Base-by-base conservation (phyloP, 2,888 invertebrate species). In the Agrilus biguttatus region DNA sequence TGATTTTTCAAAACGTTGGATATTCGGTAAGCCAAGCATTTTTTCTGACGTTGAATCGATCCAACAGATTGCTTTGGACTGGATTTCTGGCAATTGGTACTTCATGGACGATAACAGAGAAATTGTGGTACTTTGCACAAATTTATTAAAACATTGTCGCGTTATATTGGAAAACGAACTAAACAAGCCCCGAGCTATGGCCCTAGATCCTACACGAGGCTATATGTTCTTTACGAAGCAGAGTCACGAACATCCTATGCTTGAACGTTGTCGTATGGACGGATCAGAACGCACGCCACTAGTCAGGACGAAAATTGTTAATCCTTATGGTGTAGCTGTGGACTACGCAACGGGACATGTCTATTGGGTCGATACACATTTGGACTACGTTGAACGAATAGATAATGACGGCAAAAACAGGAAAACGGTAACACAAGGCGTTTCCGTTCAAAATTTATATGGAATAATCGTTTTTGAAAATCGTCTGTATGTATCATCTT, bases 1-100 rank as follows among this genome's bases (percentile, higher is more conserved):
- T 56, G 71, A 83, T 63, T 68, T 84, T 55, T 64, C 70, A 40
- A 63, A 68, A 42, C 69, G 69, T 49, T 77, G 77, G 73, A 63
- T 65, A 43, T 62, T 80, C 56, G 74, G 75, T 40, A 56, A 72
- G 46, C 78, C 79, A 34, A 65, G 72, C 10, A 70, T 79, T 48
- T 78, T 82, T 58, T 71, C 79, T 7, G 74, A 75, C 52, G 65
- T 80, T 44, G 72, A 75, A 59, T 73, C 77, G 50, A 80, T 88
- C 49, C 78, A 77, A 50, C 81, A 83, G 60, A 71, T 90, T 55
- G 79, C 80, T 6, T 63, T 81, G 50, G 91, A 92, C 68, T 92
- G 91, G 91, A 68, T 88, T 44, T 77, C 84, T 13, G 77, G 77
- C 54, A 88, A 88, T 69, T 89, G 88, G 87, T 92, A 56, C 40